A percentile compares a stretch with the other conserved stretches of the same genome.
phyloP scores from a whole-genome alignment of 2,113 vertebrate species.

The Chlamydotis undulata region DNA sequence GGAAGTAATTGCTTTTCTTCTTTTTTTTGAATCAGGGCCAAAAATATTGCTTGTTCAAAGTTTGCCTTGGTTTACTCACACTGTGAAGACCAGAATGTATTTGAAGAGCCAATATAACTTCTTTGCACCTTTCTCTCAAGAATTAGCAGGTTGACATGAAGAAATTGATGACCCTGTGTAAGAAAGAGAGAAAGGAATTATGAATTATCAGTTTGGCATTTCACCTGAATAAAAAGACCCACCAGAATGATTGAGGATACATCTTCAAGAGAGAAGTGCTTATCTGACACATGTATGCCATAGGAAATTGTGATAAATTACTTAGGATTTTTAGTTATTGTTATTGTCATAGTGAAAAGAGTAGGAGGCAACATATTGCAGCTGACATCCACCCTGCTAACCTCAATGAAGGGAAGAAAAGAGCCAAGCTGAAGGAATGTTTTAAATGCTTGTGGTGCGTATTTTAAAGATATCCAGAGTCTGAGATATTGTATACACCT shows the following conservation, averaged over 20 bases:
- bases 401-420: background rate
- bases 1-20: background rate
- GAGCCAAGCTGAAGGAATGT: background rate
- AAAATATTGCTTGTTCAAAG: background rate
- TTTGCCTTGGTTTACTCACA: background rate
- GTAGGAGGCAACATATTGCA: background rate
- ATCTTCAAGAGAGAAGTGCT: background rate
- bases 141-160: background rate
- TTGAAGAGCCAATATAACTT: background rate
- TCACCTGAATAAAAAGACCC: conserved; percentile 7
- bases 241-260: background rate
- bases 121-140: background rate
- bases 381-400: background rate
- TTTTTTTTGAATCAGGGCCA: background rate
- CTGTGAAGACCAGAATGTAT: background rate
- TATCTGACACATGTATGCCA: background rate
- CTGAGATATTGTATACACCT: background rate
- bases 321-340: background rate
- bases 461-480: background rate
- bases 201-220: background rate
- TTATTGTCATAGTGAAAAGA: background rate
- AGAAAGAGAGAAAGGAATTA: background rate
- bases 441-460: background rate
- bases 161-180: background rate
- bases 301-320: conserved; percentile 26